Evolutionary conservation across 92 coral and sea anemone genomes (phyloP).

Genomic region (Blastomussa wellsi): DNA sequence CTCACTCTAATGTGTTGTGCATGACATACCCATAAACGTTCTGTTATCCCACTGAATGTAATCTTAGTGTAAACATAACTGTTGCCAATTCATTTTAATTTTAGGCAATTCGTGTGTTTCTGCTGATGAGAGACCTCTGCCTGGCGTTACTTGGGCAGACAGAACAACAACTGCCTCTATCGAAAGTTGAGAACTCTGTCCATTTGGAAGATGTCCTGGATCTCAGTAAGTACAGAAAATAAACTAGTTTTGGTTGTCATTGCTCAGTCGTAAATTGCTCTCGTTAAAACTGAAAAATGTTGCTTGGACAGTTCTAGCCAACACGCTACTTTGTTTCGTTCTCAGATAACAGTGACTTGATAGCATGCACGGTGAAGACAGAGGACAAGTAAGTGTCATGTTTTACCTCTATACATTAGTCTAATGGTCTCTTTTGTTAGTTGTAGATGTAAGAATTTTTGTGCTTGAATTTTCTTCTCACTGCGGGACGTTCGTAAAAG

Average conservation of each 20-base stretch:
- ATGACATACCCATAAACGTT: not conserved
- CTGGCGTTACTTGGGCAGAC: slow-evolving; percentile 74
- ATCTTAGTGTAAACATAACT: not conserved
- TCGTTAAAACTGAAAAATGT: not conserved
- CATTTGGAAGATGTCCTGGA: slow-evolving; percentile 93
- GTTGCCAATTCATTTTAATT: not conserved
- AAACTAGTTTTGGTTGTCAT: not conserved
- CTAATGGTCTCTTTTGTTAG: not conserved
- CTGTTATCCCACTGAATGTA: not conserved
- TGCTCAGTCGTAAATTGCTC: not conserved
- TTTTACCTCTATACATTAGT: not conserved
- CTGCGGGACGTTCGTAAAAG: not conserved
- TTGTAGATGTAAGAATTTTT: not conserved
- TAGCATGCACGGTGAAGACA: slow-evolving; percentile 88
- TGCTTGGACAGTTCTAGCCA: not conserved
- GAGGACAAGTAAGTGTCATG: slow-evolving; percentile 83
- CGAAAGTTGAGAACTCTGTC: slow-evolving; percentile 96
- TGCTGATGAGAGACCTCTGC: slow-evolving; percentile 93
- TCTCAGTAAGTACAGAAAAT: slow-evolving; percentile 72
- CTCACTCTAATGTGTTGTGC: not conserved
- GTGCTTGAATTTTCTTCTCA: not conserved
- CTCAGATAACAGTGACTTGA: slow-evolving; percentile 96
- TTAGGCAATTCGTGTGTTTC: slow-evolving; percentile 93
- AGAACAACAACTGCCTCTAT: slow-evolving; percentile 90
- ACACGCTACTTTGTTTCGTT: slow-evolving; percentile 5